Base-by-base conservation (phyloP, 1,140 invertebrate species). In the Orius laevigatus region DNA sequence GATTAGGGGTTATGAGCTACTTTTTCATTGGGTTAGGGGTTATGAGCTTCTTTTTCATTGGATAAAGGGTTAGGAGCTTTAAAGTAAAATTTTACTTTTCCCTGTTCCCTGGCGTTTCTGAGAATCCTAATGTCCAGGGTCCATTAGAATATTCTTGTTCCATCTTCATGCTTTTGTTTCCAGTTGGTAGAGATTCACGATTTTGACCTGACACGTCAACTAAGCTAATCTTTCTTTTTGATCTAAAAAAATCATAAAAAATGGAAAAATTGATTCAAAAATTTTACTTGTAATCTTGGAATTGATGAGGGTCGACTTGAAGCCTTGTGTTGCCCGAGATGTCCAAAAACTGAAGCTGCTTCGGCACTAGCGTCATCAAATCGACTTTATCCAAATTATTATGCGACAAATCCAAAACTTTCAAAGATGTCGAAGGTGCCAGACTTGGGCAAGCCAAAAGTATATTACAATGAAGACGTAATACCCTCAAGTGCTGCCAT, bases 151-250 rank as follows among this genome's bases (percentile, higher is more conserved):
- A 16, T 11, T 16, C 10, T n/a, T 45, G 43, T n/a, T 45, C 70
- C 1, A 65, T 65, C 59, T 74, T 73, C 55, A 76, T 74, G 35
- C 73, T 69, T 57, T 71, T 71, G 9, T 77, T 73, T 56, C 71
- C 63, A 3, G 77, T 71, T 46, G 78, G 78, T 12, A 80, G 56
- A 48, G 68, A 72, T 0, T 70, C 70, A 32, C 78, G 64, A 60
- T 82, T 83, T 55, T 81, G 78, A 6, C 82, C 82, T 1, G 81
- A 82, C 1, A 85, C 83, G 59, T 87, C 82, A 1, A 89, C 79
- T 9, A 89, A 62, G 55, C 81, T 84, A 63, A 86, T 74, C 5
- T 82, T 78, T 44, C 84, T 66, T 60, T 84, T 78, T 15, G 77
- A 77, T 55, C 66, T 60, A 53, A 19, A 57, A 45, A 38, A 32